Conservation (phyloP, 1,140 invertebrate species). For the Chironomus striatipennis region DNA sequence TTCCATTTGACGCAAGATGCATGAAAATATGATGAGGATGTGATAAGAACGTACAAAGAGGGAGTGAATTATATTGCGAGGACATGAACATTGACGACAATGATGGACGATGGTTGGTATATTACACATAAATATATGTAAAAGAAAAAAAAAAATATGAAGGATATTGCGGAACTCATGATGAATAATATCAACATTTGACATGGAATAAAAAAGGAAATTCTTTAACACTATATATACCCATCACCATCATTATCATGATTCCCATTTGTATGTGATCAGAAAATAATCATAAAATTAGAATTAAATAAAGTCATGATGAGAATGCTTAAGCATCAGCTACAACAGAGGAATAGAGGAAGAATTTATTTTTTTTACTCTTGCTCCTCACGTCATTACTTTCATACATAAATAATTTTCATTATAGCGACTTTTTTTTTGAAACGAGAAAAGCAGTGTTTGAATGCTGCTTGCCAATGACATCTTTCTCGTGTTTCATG, state of each 20-base stretch:
- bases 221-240: background rate
- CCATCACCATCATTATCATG: background rate
- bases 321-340: background rate
- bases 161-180: background rate
- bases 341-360: background rate
- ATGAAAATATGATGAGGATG: no score
- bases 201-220: no score
- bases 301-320: slow-evolving; percentile 22
- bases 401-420: slow-evolving; percentile 22
- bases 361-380: background rate
- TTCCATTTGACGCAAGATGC: background rate
- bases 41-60: background rate
- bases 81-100: background rate
- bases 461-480: no score
- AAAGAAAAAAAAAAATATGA: background rate
- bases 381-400: slow-evolving; percentile 20
- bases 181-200: background rate
- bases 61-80: background rate
- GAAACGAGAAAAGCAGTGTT: no score
- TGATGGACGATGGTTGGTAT: background rate
- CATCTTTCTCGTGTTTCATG: no score
- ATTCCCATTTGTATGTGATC: slow-evolving; percentile 22
- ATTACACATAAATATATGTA: background rate
- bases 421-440: slow-evolving; percentile 1
- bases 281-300: slow-evolving; percentile 24